These are phyloP conservation scores for Ceyx melanurus DNA, from an alignment of 2,113 vertebrate genomes.

Conservation along the genomic window DNA sequence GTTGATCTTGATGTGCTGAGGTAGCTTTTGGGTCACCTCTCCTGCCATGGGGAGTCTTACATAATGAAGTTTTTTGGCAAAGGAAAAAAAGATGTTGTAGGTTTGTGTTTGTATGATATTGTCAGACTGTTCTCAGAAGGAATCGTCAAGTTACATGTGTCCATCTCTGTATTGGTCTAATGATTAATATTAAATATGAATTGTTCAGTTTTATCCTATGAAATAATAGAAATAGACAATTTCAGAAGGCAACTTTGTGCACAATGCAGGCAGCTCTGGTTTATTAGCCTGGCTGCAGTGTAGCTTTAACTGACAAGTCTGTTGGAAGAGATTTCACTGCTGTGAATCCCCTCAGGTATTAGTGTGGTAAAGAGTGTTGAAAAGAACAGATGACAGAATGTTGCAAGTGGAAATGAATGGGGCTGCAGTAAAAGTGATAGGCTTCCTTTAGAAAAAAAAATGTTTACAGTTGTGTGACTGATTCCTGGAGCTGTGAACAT, in stretches of 20 bases:
- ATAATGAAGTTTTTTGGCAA: background rate
- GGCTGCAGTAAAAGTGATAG: background rate
- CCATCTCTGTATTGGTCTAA: background rate
- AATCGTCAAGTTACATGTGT: background rate
- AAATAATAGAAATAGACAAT: background rate
- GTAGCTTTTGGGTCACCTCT: background rate
- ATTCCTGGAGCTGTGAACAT: slow-evolving; percentile 9
- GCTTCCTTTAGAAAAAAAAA: background rate
- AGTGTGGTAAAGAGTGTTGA: background rate
- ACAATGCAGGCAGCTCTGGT: background rate
- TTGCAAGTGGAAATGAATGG: background rate
- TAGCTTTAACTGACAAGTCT: background rate
- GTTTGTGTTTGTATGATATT: background rate
- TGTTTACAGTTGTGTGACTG: slow-evolving; percentile 8
- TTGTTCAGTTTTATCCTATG: background rate
- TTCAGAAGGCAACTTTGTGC: background rate
- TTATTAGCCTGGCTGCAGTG: background rate
- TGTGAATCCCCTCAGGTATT: background rate
- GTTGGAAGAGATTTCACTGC: background rate
- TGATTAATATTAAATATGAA: background rate
- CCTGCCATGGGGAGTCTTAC: background rate
- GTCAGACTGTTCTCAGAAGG: background rate
- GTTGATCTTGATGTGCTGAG: background rate
- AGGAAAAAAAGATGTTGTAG: fast-evolving
- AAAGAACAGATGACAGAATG: background rate